Base-by-base conservation (phyloP, 2,888 invertebrate species). In the Campopleginae sp. region DNA sequence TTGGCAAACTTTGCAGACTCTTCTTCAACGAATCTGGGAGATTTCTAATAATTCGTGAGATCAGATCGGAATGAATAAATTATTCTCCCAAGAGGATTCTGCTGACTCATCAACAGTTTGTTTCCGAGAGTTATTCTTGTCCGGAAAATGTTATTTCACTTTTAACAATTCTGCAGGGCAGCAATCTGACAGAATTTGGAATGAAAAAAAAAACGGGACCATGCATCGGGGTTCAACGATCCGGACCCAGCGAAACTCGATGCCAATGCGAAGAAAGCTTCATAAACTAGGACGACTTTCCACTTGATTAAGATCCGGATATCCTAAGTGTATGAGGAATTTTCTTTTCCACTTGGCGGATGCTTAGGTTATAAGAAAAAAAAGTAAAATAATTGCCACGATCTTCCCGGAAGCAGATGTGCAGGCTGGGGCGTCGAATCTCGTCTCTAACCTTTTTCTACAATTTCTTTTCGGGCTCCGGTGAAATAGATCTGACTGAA, bases 381-480 rank as follows among this genome's bases (percentile, higher is more conserved):
- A 74, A 89, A 84, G 78, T 80, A 61, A 80, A 78, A 87, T 89
- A 88, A 87, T 84, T 42, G 82, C 79, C 77, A 80, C 27, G 3
- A 68, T 77, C 38, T 75, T 79, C 89, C 89, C 89, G 89, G 84
- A 82, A 88, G 87, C 90, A 91, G 89, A 89, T 89, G 89, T 70
- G 71, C 17, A 19, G 31, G 38, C 58, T 48, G 33, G n/a, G 23
- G 51, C 66, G 38, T 33, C 38, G 75, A 27, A 14, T 33, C 79
- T 63, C 75, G 31, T 23, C n/a, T 51, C 54, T 48, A 51, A n/a
- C 42, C 38, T 54, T 72, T 72, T 38, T 54, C 38, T 31, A 72
- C 19, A 44, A 38, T 72, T 51, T 54, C 51, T 68, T 46, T 68
- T 68, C 44, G 46, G 12, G 27, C 68, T 68, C 6, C 46, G 23